A percentile compares a stretch with the other conserved stretches of the same genome.
phyloP scores from a whole-genome alignment of 2,113 vertebrate species.

The Zeus faber region DNA sequence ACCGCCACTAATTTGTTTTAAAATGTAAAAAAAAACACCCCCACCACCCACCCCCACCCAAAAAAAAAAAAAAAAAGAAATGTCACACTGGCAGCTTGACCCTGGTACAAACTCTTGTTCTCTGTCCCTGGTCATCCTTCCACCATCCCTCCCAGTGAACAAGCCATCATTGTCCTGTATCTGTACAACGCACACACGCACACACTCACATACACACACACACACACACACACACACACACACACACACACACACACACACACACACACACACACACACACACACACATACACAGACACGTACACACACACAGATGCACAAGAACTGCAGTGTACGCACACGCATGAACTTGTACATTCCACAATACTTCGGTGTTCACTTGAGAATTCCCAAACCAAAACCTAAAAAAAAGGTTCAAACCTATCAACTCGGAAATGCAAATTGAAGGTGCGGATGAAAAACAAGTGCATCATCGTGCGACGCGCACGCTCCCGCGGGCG shows the following conservation, averaged over 20 bases:
- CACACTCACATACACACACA: conserved; percentile 31
- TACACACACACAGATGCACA: background rate
- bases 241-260: conserved; percentile 7
- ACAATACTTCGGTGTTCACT: no score
- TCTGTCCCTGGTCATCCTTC: conserved; percentile 37
- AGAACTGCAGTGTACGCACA: background rate
- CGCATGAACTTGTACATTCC: no score
- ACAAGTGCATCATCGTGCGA: no score
- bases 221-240: conserved; percentile 3
- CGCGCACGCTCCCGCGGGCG: no score
- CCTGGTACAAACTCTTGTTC: conserved; percentile 37
- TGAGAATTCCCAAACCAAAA: no score
- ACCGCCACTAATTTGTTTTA: no score
- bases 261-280: conserved; percentile 3
- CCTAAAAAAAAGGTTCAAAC: no score
- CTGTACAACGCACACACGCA: conserved; percentile 30
- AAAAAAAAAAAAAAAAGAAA: background rate
- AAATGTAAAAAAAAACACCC: background rate
- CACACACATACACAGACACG: background rate
- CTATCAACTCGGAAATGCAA: no score
- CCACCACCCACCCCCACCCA: no score
- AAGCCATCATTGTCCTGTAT: conserved; percentile 60
- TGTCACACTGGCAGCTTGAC: conserved; percentile 16
- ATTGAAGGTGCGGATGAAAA: no score
- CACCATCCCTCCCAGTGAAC: conserved; percentile 44